phyloP scores from a whole-genome alignment of 2,888 invertebrate genomes.

The Ecliptopera silaceata region DNA sequence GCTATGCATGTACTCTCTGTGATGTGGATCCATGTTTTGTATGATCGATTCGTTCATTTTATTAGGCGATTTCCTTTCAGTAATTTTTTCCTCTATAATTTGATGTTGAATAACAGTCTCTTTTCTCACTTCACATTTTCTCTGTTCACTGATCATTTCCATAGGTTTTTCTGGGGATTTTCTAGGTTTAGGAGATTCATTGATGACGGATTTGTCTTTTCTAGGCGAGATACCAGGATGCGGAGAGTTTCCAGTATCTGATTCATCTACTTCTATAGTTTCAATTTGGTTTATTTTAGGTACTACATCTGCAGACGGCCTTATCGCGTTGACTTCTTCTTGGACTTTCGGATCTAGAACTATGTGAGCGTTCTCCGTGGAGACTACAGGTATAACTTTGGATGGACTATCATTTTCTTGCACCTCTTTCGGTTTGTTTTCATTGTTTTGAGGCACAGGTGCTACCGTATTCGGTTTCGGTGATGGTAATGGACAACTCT shows the following conservation, averaged over 20 bases:
- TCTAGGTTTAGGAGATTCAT: constrained; percentile 61
- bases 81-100: constrained; percentile 61
- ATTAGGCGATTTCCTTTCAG: constrained; percentile 69
- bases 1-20: constrained; percentile 56
- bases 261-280: constrained; percentile 73
- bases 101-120: constrained; percentile 78
- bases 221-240: constrained; percentile 57
- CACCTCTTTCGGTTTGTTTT: constrained; percentile 65
- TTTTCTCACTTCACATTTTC: constrained; percentile 68
- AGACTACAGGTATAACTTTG: constrained; percentile 72
- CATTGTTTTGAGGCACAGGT: constrained; percentile 56
- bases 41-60: constrained; percentile 68
- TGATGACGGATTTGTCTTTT: constrained; percentile 66
- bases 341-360: constrained; percentile 70
- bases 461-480: constrained; percentile 62
- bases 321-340: constrained; percentile 54
- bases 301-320: constrained; percentile 60
- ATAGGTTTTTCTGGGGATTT: constrained; percentile 59
- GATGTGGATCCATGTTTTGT: constrained; percentile 62
- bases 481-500: constrained; percentile 76
- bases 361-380: constrained; percentile 72
- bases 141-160: constrained; percentile 54
- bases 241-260: constrained; percentile 61
- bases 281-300: constrained; percentile 69
- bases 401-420: constrained; percentile 69